Base-by-base conservation (phyloP, 2,888 invertebrate genomes). In the Phortica magna region DNA sequence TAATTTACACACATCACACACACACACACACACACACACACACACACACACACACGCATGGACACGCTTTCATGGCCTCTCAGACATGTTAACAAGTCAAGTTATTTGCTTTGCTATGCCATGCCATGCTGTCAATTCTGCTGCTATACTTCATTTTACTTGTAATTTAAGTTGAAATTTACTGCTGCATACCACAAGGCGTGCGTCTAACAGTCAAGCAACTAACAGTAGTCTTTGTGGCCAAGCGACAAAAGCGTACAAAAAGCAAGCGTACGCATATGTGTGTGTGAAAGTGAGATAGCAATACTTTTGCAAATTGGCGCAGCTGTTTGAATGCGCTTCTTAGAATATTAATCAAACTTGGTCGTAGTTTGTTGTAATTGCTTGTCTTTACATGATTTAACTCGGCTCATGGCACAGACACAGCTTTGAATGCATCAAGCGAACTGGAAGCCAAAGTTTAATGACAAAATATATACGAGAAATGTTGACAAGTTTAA, bases 291-390 rank as follows among this genome's bases (percentile, higher is more conserved):
- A 6, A 14, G 48, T 3, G 48, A 48, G 48, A 9, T 3, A 14
- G 14, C 14, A 48, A 14, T 6, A 48, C 48, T 48, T 2, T 9
- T 9, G 48, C 22, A 71, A 71, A 71, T 68, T 70, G 70, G 17
- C 43, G 14, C 59, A 73, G 73, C 22, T 68, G 68, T 14, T 39
- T 68, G 7, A 43, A 22, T 53, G 22, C 53, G 9, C 55, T 53
- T 53, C 70, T 71, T 14, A 53, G 70, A 42, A 71, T 71, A 53
- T 71, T 71, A 71, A 71, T 71, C n/a, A 31, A 55, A 71, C 53
- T 71, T 71, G 53, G 31, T 31, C 31, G 3, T 31, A 31, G 31
- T 71, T n/a, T 7, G n/a, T 31, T 14, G 70, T 31, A 71, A 71
- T 71, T 71, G 70, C 43, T 68, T 68, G 22, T 64, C 31, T 64